Evolutionary conservation across 53 echinoderm and acorn worm genomes (phyloP).

Genomic region (Paracentrotus lividus): DNA sequence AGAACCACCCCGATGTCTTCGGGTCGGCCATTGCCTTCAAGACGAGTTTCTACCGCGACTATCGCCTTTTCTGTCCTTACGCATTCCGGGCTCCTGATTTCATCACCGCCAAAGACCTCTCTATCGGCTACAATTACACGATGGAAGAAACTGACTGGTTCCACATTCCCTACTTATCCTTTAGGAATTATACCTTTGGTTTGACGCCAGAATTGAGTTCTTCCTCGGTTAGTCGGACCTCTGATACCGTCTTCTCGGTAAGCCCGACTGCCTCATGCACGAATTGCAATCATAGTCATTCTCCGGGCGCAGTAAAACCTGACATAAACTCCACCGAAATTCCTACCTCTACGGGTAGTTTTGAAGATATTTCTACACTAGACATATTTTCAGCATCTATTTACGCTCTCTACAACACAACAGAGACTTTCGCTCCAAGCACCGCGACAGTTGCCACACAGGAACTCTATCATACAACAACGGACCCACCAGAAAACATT

Average conservation of each 20-base stretch:
- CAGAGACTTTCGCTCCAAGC: neutral
- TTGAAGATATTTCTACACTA: neutral
- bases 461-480: no score
- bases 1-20: conserved; percentile 84
- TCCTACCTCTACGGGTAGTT: no score
- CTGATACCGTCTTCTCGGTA: neutral
- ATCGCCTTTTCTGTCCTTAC: conserved; percentile 91
- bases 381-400: neutral
- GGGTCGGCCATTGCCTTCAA: conserved; percentile 93
- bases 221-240: neutral
- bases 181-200: conserved; percentile 25
- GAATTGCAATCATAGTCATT: neutral
- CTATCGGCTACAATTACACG: conserved; percentile 93
- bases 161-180: conserved; percentile 74
- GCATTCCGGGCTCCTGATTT: conserved; percentile 78
- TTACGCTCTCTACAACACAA: neutral
- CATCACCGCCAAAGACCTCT: conserved; percentile 87
- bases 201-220: neutral
- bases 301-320: neutral
- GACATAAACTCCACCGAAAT: neutral
- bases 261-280: neutral
- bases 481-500: neutral
- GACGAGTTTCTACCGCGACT: conserved; percentile 81
- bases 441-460: neutral
- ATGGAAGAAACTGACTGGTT: conserved; percentile 91